Conservation (phyloP, 2,797 vertebrate species). For the Threskiornis aethiopicus region DNA sequence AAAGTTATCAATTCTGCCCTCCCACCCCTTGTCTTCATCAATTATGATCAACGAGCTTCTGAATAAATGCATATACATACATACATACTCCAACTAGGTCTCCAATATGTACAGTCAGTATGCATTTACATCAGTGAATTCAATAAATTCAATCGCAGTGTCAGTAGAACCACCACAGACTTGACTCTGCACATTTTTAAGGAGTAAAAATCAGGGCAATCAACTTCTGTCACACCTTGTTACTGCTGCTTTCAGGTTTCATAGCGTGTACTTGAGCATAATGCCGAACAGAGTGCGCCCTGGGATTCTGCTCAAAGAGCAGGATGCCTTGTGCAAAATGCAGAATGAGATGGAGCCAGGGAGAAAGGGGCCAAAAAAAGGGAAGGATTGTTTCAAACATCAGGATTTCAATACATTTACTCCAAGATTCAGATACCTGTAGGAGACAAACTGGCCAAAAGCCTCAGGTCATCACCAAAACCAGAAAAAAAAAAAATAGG, state of each 20-base stretch:
- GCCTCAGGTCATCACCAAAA: background rate
- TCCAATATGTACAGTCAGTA: background rate
- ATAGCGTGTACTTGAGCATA: background rate
- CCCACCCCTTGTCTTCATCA: slow-evolving; percentile 35
- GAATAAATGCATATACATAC: slow-evolving; percentile 27
- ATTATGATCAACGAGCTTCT: slow-evolving; percentile 22
- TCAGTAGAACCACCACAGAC: slow-evolving; percentile 27
- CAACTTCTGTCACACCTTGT: slow-evolving; percentile 59
- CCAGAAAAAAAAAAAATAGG: background rate
- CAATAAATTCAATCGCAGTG: slow-evolving; percentile 35
- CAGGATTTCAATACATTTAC: background rate
- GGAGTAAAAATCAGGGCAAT: slow-evolving; percentile 57
- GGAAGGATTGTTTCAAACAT: background rate
- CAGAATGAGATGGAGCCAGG: background rate
- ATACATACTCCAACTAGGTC: background rate
- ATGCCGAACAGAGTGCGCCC: background rate
- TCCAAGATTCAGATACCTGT: background rate
- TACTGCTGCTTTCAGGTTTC: slow-evolving; percentile 36
- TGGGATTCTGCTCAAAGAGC: background rate
- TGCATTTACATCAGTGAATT: slow-evolving; percentile 20
- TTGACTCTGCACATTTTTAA: slow-evolving; percentile 61
- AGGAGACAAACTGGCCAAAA: background rate
- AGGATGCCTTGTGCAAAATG: background rate
- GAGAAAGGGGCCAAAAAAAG: background rate
- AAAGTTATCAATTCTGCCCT: slow-evolving; percentile 50